Evolutionary conservation across 2,888 invertebrate genomes (phyloP).

Genomic region (Cheilosia vernalis): DNA sequence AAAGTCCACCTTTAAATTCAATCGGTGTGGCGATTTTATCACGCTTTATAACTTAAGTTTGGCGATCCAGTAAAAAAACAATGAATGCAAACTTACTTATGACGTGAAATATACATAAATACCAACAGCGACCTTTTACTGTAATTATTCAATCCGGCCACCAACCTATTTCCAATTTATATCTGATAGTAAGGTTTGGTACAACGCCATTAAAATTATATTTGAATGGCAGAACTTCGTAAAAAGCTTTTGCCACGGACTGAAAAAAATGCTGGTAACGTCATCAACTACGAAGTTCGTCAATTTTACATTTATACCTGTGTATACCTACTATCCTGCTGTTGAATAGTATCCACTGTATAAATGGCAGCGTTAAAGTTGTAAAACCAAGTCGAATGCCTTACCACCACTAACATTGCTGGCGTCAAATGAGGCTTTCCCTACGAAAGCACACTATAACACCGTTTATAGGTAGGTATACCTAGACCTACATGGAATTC

Average conservation of each 20-base stretch:
- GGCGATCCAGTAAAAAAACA: background rate
- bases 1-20: background rate
- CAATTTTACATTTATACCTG: background rate
- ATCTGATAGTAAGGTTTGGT: background rate
- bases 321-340: background rate
- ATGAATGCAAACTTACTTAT: background rate
- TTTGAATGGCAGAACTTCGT: slow-evolving; percentile 16
- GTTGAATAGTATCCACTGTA: background rate
- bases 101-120: background rate
- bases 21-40: no score
- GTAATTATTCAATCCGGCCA: slow-evolving; percentile 12
- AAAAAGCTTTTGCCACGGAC: slow-evolving; percentile 23
- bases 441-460: background rate
- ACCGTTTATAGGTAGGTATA: background rate
- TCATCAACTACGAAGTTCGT: slow-evolving; percentile 11
- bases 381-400: background rate
- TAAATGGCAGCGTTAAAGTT: background rate
- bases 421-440: background rate
- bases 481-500: background rate
- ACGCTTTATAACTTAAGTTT: no score
- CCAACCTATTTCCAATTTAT: slow-evolving; percentile 6
- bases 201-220: slow-evolving; percentile 1
- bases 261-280: slow-evolving; percentile 11
- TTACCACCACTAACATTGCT: background rate
- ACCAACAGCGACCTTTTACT: background rate